phyloP scores from a whole-genome alignment of 1,140 invertebrate species.

The Magallana angulata region DNA sequence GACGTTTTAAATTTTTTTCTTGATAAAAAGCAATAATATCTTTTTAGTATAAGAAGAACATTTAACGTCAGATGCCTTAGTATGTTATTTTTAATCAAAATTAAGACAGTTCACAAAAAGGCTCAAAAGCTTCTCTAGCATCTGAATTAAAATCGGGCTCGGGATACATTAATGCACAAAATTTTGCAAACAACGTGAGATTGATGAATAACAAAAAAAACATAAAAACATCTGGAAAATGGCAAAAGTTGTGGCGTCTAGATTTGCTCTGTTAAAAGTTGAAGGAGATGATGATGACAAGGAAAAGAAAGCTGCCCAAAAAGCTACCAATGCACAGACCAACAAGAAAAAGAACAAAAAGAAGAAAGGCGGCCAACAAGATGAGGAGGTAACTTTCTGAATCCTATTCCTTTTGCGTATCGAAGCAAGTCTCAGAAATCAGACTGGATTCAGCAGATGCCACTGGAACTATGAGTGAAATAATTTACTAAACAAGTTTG shows the following conservation, averaged over 20 bases:
- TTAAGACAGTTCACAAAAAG: no score
- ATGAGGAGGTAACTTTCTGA: slow-evolving; percentile 38
- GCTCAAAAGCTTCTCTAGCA: no score
- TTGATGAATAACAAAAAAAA: not conserved
- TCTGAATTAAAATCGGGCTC: not conserved
- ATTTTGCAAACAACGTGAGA: slow-evolving; percentile 13
- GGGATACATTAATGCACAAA: not conserved
- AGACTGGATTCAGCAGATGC: no score
- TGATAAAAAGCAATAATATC: no score
- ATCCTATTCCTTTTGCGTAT: no score
- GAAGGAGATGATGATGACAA: slow-evolving; percentile 66
- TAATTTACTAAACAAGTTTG: no score
- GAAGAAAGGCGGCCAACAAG: slow-evolving; percentile 61
- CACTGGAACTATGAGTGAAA: no score
- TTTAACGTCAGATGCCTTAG: no score
- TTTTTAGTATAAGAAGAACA: no score
- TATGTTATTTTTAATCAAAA: no score
- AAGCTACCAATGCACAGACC: slow-evolving; percentile 54
- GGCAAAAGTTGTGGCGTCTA: slow-evolving; percentile 57
- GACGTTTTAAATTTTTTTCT: no score
- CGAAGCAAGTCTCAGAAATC: no score
- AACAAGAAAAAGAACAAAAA: slow-evolving; percentile 63
- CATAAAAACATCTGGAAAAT: slow-evolving; percentile 42
- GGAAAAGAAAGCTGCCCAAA: slow-evolving; percentile 19
- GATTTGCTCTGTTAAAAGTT: slow-evolving; percentile 66